phyloP scores from a whole-genome alignment of 1,140 invertebrate genomes.

The Caenorhabditis brenneri region DNA sequence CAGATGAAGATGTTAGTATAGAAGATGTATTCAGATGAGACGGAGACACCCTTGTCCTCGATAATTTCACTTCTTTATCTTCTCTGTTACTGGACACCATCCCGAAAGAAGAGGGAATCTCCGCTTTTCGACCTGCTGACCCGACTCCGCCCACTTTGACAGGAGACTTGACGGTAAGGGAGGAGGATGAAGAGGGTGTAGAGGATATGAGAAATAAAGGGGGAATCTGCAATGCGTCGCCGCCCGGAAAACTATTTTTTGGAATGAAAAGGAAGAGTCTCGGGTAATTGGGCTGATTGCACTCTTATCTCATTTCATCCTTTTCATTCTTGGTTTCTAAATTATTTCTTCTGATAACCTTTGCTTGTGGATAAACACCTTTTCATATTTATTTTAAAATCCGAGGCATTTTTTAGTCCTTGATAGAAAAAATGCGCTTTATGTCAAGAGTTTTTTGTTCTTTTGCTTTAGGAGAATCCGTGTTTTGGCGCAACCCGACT shows the following conservation, averaged over 20 bases:
- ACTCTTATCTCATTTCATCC: conserved; percentile 23
- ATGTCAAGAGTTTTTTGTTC: too few species aligned
- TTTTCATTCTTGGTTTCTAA: not conserved
- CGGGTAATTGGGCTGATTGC: conserved; percentile 34
- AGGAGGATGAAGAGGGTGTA: not conserved
- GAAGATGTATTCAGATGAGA: not conserved
- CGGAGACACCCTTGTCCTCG: conserved; percentile 32
- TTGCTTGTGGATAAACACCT: not conserved
- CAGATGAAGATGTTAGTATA: not conserved
- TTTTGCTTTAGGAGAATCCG: too few species aligned
- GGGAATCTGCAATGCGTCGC: not conserved
- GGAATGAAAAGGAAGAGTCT: not conserved
- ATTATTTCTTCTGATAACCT: not conserved
- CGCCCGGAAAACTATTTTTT: conserved; percentile 38
- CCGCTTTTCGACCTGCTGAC: conserved; percentile 20
- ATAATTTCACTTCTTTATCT: conserved; percentile 44
- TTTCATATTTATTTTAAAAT: too few species aligned
- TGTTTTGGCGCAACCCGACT: too few species aligned
- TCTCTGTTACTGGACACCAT: conserved; percentile 39
- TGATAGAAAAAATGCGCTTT: too few species aligned
- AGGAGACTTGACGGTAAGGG: not conserved
- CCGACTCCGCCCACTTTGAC: conserved; percentile 10
- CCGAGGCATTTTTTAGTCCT: too few species aligned
- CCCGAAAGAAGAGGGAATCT: not conserved
- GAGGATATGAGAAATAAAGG: not conserved